phyloP scores from a whole-genome alignment of 2,888 invertebrate genomes.

The Atethmia centrago region DNA sequence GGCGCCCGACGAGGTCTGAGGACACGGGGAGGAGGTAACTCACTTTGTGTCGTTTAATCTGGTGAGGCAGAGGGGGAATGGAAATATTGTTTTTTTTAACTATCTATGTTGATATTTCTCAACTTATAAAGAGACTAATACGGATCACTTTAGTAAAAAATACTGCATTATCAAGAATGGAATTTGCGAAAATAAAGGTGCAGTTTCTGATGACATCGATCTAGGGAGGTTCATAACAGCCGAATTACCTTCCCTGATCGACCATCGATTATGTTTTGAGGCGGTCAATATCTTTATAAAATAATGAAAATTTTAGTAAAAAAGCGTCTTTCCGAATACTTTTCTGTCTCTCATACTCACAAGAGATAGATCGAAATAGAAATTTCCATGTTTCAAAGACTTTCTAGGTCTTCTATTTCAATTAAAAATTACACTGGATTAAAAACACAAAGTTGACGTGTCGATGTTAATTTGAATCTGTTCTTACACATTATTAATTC shows the following conservation, averaged over 20 bases:
- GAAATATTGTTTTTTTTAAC: background rate
- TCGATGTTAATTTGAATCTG: constrained; percentile 63
- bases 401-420: background rate
- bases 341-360: background rate
- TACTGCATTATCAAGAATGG: background rate
- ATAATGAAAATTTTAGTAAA: background rate
- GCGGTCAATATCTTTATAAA: background rate
- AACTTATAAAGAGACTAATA: background rate
- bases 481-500: constrained; percentile 40
- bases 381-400: background rate
- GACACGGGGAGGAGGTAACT: background rate
- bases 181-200: background rate
- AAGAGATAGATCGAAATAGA: no score
- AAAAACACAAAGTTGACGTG: constrained; percentile 63
- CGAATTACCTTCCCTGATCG: background rate
- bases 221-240: background rate
- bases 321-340: background rate
- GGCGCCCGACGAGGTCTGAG: constrained; percentile 91
- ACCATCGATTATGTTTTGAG: background rate
- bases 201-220: background rate
- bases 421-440: constrained; percentile 46
- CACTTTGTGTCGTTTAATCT: constrained; percentile 60
- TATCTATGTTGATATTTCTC: background rate
- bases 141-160: background rate
- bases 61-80: constrained; percentile 7